These are phyloP conservation scores for Electrophaes corylata DNA, from an alignment of 2,888 invertebrate species.

Conservation along the genomic window DNA sequence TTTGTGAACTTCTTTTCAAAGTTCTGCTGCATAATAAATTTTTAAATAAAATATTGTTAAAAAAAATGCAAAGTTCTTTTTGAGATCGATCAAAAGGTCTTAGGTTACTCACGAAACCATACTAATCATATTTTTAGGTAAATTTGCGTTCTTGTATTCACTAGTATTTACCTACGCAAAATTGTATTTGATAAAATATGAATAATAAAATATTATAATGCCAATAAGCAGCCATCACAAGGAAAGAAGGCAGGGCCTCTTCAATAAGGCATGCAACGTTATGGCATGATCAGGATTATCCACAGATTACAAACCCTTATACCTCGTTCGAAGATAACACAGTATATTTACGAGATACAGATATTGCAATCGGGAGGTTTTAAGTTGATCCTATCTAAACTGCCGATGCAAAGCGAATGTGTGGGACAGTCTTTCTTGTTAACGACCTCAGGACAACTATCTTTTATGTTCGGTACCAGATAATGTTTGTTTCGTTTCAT, in stretches of 20 bases:
- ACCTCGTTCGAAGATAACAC: constrained; percentile 54
- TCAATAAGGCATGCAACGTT: constrained; percentile 42
- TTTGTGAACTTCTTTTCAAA: constrained; percentile 7
- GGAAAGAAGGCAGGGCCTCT: constrained; percentile 16
- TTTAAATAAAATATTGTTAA: no score
- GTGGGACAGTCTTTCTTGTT: constrained; percentile 69
- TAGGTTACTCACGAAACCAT: no score
- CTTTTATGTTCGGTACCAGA: constrained; percentile 58
- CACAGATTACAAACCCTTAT: constrained; percentile 61
- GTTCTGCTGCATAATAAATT: no score
- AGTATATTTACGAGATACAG: constrained; percentile 49
- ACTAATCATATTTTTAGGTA: no score
- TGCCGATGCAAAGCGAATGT: constrained; percentile 61
- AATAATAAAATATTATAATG: constrained; percentile 6
- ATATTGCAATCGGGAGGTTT: constrained; percentile 61
- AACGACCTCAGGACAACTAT: constrained; percentile 61
- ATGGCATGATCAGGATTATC: constrained; percentile 60
- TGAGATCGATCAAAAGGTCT: no score
- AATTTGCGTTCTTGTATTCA: no score
- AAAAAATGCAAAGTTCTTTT: no score
- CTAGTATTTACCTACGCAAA: background rate
- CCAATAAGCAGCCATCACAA: constrained; percentile 8
- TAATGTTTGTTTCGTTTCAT: constrained; percentile 46
- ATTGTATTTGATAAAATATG: background rate
- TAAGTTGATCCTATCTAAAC: constrained; percentile 64